Evolutionary conservation across 30 jellyfish, hydroid and myxozoan species (phyloP), one percentile per base, ranked within the genome.

Genomic region (Cassiopea xamachana): DNA sequence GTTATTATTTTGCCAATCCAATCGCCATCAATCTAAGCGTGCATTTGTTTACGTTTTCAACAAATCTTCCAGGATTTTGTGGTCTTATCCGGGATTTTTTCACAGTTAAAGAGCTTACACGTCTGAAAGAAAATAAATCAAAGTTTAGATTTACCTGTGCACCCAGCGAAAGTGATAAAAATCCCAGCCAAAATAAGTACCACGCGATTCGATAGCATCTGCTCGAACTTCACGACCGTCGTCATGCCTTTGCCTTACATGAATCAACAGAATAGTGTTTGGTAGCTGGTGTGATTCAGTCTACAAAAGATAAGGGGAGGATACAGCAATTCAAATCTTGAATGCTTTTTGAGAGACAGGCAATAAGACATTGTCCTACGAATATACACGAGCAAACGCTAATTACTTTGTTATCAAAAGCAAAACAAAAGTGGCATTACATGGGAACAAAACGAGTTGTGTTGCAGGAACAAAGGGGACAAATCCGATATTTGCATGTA

Each of bases 331-430:
- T 80, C 68, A 73, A 68, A 19, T 60, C 17, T 80, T 80, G 79
- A 49, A 59, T 80, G 39, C 1, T 64, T 78, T 47, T 44, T 60
- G 79, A 51, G 84, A 75, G 39, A 27, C 39, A 49, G 84, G 64
- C 60, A 59, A n/a, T 64, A 44, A 27, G 60, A 80, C 79, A 59
- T 80, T 80, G 88, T 18, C 88, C 84, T 75, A 14, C 88, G 69
- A 80, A 80, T 17, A 80, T 73, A 80, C 88, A 51, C 88, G 78
- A 16, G 88, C 27, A 15, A 58, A 59, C 60, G 88, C 78, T 17
- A 80, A 80, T 80, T 78, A 80, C 60, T 16, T 16, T 73, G 78
- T 59, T 80, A 80, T 39, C 78, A 27, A 18, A 80, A 16, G 18
- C 88, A 46, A 60, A 60, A 64, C 79, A 27, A 80, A 49, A 48